These are phyloP conservation scores for Stichopus horrens DNA, from an alignment of 53 echinoderm and acorn worm genomes.

Conservation along the genomic window DNA sequence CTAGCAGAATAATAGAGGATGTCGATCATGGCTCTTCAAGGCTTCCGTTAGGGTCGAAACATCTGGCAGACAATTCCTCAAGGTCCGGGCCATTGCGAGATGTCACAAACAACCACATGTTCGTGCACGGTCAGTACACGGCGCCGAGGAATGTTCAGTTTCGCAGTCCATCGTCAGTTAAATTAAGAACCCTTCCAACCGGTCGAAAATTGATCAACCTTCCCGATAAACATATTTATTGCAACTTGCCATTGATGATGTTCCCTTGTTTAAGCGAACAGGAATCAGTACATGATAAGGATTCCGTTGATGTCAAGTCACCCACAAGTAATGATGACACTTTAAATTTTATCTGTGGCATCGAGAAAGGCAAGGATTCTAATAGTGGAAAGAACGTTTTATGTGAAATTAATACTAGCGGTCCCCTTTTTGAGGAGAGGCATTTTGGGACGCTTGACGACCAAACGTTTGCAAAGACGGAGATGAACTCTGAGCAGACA, in stretches of 20 bases:
- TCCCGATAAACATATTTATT: constrained; percentile 29
- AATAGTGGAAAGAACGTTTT: no score
- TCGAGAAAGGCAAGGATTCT: background rate
- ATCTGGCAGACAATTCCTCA: background rate
- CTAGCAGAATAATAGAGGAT: background rate
- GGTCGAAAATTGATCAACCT: background rate
- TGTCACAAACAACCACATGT: constrained; percentile 1
- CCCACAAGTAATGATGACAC: background rate
- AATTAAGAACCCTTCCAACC: constrained; percentile 14
- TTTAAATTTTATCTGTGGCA: background rate
- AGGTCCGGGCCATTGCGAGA: background rate
- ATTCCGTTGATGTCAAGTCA: background rate
- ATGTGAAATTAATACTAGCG: no score
- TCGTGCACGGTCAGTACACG: constrained; percentile 3
- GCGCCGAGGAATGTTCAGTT: background rate
- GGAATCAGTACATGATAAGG: background rate
- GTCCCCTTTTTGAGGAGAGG: no score
- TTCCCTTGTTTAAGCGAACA: constrained; percentile 16
- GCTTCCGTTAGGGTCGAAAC: background rate
- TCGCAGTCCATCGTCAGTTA: constrained; percentile 5
- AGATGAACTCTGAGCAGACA: no score
- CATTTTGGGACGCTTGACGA: no score
- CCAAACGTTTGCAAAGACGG: no score
- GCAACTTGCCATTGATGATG: constrained; percentile 18
- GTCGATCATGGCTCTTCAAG: background rate